A percentile compares a stretch with the other conserved stretches of the same genome.
Evolutionary conservation across 2,888 invertebrate genomes (phyloP).

Genomic region (Cerastis rubricosa): DNA sequence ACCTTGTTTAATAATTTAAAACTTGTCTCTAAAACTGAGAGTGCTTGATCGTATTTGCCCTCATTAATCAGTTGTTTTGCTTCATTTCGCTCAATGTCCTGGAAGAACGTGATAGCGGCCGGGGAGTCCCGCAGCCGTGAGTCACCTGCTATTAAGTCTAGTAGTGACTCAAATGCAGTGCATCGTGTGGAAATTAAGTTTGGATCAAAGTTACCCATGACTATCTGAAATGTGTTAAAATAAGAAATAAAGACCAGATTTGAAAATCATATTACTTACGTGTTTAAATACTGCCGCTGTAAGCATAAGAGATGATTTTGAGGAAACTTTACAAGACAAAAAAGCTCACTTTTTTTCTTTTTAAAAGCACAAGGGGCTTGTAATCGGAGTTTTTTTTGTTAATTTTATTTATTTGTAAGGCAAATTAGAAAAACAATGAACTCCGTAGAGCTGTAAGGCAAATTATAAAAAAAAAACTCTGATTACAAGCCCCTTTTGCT

Average conservation of each 20-base stretch:
- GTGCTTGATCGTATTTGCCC: slow-evolving; percentile 91
- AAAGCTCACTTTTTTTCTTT: too few relatives aligned
- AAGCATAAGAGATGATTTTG: neutral
- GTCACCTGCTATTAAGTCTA: slow-evolving; percentile 90
- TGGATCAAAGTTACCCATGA: slow-evolving; percentile 93
- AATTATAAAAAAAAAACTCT: neutral
- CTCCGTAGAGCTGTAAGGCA: neutral
- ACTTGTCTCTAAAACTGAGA: slow-evolving; percentile 92
- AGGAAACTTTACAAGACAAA: neutral
- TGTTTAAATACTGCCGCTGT: neutral
- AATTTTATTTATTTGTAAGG: too few relatives aligned
- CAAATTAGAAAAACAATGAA: too few relatives aligned
- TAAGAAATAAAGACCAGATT: neutral
- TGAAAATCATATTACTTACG: neutral
- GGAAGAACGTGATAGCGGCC: slow-evolving; percentile 92
- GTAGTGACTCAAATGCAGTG: slow-evolving; percentile 92
- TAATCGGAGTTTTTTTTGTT: too few relatives aligned
- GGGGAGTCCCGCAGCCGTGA: slow-evolving; percentile 90
- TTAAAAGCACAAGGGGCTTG: too few relatives aligned
- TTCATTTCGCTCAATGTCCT: slow-evolving; percentile 91
- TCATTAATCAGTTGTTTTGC: slow-evolving; percentile 91
- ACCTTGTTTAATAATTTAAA: slow-evolving; percentile 92
- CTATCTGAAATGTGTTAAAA: slow-evolving; percentile 82
- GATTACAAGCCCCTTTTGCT: neutral
- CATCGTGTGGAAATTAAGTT: slow-evolving; percentile 92